phyloP scores from a whole-genome alignment of 2,113 vertebrate species.

The Erythrolamprus reginae region DNA sequence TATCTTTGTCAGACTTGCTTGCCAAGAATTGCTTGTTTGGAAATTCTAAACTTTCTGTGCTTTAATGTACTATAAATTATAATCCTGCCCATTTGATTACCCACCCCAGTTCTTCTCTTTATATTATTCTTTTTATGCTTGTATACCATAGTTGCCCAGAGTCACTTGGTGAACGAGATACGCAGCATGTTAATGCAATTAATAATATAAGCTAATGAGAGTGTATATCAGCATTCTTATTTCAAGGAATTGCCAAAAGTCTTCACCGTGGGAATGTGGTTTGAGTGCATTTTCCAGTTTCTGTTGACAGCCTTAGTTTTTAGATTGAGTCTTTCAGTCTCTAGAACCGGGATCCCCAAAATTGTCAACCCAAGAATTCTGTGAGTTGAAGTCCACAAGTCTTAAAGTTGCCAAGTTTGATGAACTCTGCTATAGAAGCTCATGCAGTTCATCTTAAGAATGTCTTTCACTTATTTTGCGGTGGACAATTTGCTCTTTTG shows the following conservation, averaged over 20 bases:
- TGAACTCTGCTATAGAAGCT: neutral
- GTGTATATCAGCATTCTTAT: neutral
- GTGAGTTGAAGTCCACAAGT: no score
- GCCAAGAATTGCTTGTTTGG: neutral
- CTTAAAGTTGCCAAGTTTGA: no score
- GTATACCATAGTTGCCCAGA: neutral
- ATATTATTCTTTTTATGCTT: neutral
- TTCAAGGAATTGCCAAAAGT: neutral
- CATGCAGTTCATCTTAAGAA: neutral
- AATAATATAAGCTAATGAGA: neutral
- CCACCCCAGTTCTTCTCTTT: neutral
- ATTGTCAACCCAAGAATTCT: no score
- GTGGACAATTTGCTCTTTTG: neutral
- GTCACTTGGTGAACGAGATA: neutral
- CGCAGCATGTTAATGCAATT: no score
- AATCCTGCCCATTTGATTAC: neutral
- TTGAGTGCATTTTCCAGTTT: neutral
- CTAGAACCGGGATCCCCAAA: neutral
- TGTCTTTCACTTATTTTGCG: neutral
- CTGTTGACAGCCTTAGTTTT: neutral
- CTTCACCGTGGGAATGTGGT: neutral
- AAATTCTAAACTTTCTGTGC: neutral
- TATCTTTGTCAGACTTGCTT: neutral
- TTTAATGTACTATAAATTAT: neutral
- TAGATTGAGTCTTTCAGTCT: neutral